These are phyloP conservation scores for Clepsis dumicolana DNA, from an alignment of 2,888 invertebrate species.

Conservation along the genomic window DNA sequence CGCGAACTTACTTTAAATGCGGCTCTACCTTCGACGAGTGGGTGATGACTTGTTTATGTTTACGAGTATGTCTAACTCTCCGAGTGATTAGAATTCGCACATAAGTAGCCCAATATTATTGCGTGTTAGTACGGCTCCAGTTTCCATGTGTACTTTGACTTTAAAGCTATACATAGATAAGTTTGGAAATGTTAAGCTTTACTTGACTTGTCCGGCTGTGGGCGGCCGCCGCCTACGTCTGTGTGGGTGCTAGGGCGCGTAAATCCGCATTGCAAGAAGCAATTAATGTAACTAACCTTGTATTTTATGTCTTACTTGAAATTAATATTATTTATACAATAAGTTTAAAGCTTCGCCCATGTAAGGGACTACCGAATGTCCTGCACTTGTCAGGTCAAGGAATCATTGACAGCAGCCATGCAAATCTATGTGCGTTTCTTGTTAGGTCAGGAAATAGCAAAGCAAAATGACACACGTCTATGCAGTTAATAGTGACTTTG, in stretches of 20 bases:
- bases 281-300: slow-evolving; percentile 65
- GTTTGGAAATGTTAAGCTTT: slow-evolving; percentile 7
- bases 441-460: no score
- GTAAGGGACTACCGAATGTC: slow-evolving; percentile 33
- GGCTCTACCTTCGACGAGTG: not conserved
- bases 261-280: slow-evolving; percentile 77
- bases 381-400: no score
- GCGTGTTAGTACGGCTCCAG: slow-evolving; percentile 37
- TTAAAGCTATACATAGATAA: slow-evolving; percentile 12
- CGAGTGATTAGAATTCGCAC: slow-evolving; percentile 48
- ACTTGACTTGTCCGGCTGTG: slow-evolving; percentile 51
- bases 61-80: slow-evolving; percentile 31
- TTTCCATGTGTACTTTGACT: slow-evolving; percentile 29
- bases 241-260: slow-evolving; percentile 66
- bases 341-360: slow-evolving; percentile 51
- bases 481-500: no score
- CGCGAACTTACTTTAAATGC: not conserved
- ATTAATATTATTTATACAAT: slow-evolving; percentile 56
- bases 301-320: slow-evolving; percentile 53
- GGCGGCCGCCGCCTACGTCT: slow-evolving; percentile 58
- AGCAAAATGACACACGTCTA: no score
- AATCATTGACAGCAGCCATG: not conserved
- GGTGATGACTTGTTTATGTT: slow-evolving; percentile 18
- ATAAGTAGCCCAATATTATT: slow-evolving; percentile 41
- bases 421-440: not conserved